phyloP scores from a whole-genome alignment of 1,140 invertebrate genomes.

The Diachasmimorpha longicaudata region DNA sequence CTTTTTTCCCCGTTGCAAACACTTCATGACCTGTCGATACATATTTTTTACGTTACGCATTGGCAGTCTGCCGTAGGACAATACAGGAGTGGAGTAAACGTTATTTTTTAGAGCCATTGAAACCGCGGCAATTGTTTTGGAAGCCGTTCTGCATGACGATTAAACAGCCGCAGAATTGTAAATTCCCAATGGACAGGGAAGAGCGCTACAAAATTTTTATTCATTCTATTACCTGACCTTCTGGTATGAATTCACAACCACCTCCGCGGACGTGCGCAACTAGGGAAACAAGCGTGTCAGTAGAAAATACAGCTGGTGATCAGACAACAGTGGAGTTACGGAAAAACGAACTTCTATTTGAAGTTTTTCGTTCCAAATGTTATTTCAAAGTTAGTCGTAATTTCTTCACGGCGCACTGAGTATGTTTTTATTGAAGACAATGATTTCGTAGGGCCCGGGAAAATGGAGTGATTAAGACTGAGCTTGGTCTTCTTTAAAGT shows the following conservation, averaged over 20 bases:
- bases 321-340: too few relatives aligned
- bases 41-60: background rate
- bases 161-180: background rate
- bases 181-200: background rate
- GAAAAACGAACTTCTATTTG: too few relatives aligned
- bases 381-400: too few relatives aligned
- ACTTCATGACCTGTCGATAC: background rate
- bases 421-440: too few relatives aligned
- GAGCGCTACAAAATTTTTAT: slow-evolving; percentile 10
- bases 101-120: background rate
- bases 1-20: background rate
- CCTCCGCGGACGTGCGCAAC: slow-evolving; percentile 23
- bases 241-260: background rate
- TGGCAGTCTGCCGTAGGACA: background rate
- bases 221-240: background rate
- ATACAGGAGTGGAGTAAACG: background rate
- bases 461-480: too few relatives aligned
- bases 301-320: background rate
- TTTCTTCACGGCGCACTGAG: too few relatives aligned
- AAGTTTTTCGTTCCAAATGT: too few relatives aligned
- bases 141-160: background rate
- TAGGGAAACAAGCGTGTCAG: slow-evolving; percentile 4
- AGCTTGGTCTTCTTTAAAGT: too few relatives aligned
- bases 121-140: background rate
- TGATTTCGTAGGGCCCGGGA: too few relatives aligned